Evolutionary conservation across 2,888 invertebrate species (phyloP).

Genomic region (Carcina quercana): DNA sequence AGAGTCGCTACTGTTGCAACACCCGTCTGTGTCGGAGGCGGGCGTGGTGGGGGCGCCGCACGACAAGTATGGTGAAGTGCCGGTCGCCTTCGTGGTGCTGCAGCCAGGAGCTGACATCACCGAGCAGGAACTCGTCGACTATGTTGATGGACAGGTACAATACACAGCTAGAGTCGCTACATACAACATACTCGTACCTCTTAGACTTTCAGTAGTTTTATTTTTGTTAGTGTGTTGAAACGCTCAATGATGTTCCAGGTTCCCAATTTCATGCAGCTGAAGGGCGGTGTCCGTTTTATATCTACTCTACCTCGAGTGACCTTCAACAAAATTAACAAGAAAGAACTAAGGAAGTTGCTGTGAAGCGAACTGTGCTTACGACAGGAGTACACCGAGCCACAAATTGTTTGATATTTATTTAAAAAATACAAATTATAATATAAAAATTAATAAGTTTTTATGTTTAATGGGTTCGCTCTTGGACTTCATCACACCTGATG

Average conservation of each 20-base stretch:
- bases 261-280: slow-evolving; percentile 15
- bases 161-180: too few species aligned
- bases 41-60: slow-evolving; percentile 88
- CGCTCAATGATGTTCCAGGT: too few species aligned
- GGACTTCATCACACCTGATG: too few species aligned
- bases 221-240: too few species aligned
- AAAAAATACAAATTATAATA: too few species aligned
- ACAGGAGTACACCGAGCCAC: too few species aligned
- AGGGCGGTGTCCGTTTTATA: slow-evolving; percentile 20
- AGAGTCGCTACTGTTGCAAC: slow-evolving; percentile 83
- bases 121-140: slow-evolving; percentile 71
- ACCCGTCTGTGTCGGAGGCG: slow-evolving; percentile 82
- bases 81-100: slow-evolving; percentile 83
- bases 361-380: neutral
- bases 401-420: too few species aligned
- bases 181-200: too few species aligned
- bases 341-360: too few species aligned
- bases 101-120: slow-evolving; percentile 66
- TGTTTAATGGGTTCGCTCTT: too few species aligned
- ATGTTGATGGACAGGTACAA: too few species aligned
- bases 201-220: neutral
- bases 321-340: slow-evolving; percentile 18
- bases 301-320: slow-evolving; percentile 15
- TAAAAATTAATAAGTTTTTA: too few species aligned
- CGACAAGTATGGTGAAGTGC: slow-evolving; percentile 82